phyloP scores from a whole-genome alignment of 2,888 invertebrate genomes.

The Homarus gammarus region DNA sequence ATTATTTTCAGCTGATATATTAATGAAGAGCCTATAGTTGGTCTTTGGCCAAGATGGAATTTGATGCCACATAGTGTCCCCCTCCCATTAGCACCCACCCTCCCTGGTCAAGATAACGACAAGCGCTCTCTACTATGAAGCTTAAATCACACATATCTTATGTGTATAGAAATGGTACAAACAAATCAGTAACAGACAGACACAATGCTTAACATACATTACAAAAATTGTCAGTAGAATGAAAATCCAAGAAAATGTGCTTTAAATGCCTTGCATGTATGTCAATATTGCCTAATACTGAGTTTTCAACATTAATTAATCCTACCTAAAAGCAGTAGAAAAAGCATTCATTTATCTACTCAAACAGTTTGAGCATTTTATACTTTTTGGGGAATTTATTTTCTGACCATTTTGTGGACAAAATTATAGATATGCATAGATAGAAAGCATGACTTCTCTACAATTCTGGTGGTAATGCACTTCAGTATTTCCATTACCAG shows the following conservation, averaged over 20 bases:
- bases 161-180: conserved; percentile 71
- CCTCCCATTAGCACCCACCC: conserved; percentile 65
- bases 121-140: conserved; percentile 68
- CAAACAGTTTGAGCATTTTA: conserved; percentile 69
- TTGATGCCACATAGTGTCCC: conserved; percentile 29
- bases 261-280: conserved; percentile 69
- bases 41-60: neutral
- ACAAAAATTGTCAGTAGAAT: conserved; percentile 66
- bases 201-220: conserved; percentile 68
- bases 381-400: conserved; percentile 51
- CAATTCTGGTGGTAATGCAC: conserved; percentile 47
- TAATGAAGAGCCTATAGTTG: neutral
- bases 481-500: conserved; percentile 49
- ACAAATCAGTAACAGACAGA: conserved; percentile 69
- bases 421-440: conserved; percentile 70
- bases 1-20: conserved; percentile 2
- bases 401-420: conserved; percentile 42
- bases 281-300: conserved; percentile 71
- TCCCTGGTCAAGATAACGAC: conserved; percentile 70
- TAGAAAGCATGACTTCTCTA: conserved; percentile 70
- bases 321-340: conserved; percentile 74
- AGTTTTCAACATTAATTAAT: conserved; percentile 66
- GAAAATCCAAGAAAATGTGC: conserved; percentile 55
- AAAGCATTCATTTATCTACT: conserved; percentile 73
- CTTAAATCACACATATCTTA: conserved; percentile 69